Evolutionary conservation across 2,888 invertebrate genomes (phyloP).

Genomic region (Gymnoscelis rufifasciata): DNA sequence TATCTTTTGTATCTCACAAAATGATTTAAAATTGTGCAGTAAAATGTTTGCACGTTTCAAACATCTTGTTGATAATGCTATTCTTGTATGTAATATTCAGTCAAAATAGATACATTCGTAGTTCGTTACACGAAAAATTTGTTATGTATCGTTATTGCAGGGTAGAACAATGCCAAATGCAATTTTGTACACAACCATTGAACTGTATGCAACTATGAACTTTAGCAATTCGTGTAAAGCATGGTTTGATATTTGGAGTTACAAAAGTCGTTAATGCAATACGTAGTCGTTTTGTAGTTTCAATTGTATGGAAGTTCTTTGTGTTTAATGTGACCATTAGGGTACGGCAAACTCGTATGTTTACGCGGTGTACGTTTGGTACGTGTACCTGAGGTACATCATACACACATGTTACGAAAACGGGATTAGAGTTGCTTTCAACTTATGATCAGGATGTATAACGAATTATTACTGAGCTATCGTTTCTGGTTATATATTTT

Average conservation of each 20-base stretch:
- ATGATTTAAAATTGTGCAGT: too few relatives aligned
- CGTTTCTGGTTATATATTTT: too few relatives aligned
- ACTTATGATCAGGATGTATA: neutral
- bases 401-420: slow-evolving; percentile 1
- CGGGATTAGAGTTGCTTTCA: neutral
- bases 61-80: too few relatives aligned
- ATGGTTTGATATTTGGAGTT: slow-evolving; percentile 48
- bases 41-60: too few relatives aligned
- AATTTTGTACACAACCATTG: slow-evolving; percentile 39
- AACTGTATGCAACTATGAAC: slow-evolving; percentile 36
- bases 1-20: too few relatives aligned
- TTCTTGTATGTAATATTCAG: too few relatives aligned
- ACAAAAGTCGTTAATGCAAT: slow-evolving; percentile 42
- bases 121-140: too few relatives aligned
- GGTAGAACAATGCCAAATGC: slow-evolving; percentile 31
- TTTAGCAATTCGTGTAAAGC: slow-evolving; percentile 47
- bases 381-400: slow-evolving; percentile 21
- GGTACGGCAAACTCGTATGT: slow-evolving; percentile 30
- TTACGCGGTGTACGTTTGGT: slow-evolving; percentile 23
- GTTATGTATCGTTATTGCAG: neutral
- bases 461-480: too few relatives aligned
- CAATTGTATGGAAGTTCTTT: slow-evolving; percentile 38
- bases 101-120: too few relatives aligned
- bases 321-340: slow-evolving; percentile 35
- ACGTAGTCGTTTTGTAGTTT: slow-evolving; percentile 30